Evolutionary conservation across 2,113 vertebrate species (phyloP).

Genomic region (Chlamydotis undulata): DNA sequence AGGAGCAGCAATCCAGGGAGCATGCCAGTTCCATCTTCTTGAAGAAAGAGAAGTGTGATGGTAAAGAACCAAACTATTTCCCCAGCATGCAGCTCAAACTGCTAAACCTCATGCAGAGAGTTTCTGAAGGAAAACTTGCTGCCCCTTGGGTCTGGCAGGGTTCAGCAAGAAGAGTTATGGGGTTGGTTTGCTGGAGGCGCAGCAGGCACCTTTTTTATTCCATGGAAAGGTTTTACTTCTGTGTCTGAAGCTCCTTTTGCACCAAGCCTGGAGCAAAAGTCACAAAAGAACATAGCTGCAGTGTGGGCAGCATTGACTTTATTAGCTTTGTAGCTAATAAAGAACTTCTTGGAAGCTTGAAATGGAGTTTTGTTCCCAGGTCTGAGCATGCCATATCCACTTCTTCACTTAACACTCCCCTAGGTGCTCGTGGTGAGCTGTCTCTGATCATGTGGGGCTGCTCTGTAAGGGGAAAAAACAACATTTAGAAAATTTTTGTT

Average conservation of each 20-base stretch:
- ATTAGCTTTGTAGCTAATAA: background rate
- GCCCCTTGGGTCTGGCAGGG: background rate
- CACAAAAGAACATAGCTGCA: background rate
- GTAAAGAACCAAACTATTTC: background rate
- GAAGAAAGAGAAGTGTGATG: background rate
- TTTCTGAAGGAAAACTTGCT: background rate
- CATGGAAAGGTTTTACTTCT: background rate
- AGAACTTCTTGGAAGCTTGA: background rate
- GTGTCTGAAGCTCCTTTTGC: background rate
- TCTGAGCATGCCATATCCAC: background rate
- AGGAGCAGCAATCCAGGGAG: background rate
- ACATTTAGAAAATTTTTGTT: background rate
- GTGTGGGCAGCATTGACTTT: background rate
- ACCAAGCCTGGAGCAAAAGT: background rate
- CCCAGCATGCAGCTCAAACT: background rate
- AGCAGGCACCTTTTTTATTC: background rate
- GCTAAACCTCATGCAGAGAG: background rate
- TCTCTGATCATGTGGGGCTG: background rate
- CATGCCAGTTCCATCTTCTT: background rate
- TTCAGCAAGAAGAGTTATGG: accelerated
- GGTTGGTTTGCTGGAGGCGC: background rate
- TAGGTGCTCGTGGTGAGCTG: background rate
- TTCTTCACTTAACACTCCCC: background rate
- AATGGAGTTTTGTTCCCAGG: background rate
- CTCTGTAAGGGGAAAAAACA: background rate